phyloP scores from a whole-genome alignment of 2,888 invertebrate species.

The Poecilobothrus nobilitatus region DNA sequence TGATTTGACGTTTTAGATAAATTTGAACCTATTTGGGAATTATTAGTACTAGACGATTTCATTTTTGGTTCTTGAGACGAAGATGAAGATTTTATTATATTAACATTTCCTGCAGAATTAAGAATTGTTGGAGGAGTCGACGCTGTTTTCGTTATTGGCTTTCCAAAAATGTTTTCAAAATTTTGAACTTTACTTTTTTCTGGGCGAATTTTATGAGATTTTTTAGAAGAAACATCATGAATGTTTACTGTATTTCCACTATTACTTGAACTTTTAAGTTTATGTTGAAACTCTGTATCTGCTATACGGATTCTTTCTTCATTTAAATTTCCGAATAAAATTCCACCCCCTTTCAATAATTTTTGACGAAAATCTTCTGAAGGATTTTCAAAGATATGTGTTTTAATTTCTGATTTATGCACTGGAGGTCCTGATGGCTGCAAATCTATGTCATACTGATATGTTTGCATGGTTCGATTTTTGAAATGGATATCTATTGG shows the following conservation, averaged over 20 bases:
- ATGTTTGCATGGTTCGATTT: constrained; percentile 84
- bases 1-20: background rate
- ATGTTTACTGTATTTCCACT: constrained; percentile 21
- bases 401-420: constrained; percentile 65
- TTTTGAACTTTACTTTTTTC: constrained; percentile 53
- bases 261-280: constrained; percentile 50
- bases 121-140: constrained; percentile 17
- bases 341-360: constrained; percentile 78
- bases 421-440: constrained; percentile 66
- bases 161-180: constrained; percentile 74
- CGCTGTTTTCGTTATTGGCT: constrained; percentile 61
- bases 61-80: constrained; percentile 15
- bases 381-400: constrained; percentile 74
- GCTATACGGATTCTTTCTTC: constrained; percentile 52
- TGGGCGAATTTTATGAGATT: constrained; percentile 50
- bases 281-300: constrained; percentile 51
- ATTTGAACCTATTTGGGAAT: background rate
- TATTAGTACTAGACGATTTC: constrained; percentile 9
- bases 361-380: constrained; percentile 84
- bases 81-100: constrained; percentile 41
- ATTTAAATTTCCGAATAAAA: constrained; percentile 40
- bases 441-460: constrained; percentile 77
- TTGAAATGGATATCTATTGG: constrained; percentile 83
- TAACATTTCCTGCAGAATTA: constrained; percentile 9
- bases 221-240: constrained; percentile 40